Evolutionary conservation across 2,888 invertebrate genomes (phyloP), one percentile per base, ranked within the genome.

Genomic region (Leptopilina syphax): DNA sequence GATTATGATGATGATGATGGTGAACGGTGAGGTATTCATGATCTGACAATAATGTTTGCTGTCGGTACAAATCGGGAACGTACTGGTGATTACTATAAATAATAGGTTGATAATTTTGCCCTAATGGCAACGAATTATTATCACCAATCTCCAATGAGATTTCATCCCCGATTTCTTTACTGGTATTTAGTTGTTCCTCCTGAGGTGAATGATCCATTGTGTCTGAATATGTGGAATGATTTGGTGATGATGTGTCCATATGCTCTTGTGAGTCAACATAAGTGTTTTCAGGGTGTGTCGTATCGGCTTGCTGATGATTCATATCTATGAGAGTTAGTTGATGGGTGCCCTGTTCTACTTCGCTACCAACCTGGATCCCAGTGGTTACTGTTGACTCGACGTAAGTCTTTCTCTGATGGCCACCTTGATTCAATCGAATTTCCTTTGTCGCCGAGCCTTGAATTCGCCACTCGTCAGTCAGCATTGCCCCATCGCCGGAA

Each of bases 401-500:
- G 82, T 89, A 92, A 7, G 90, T 89, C 78, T 90, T 90, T 78
- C 89, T 89, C 76, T 90, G 89, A 47, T 88, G 84, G 10, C 85
- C 88, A 18, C 87, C 84, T 70, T 89, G 91, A 79, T 86, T 88
- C 67, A 90, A 85, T 13, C 89, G 87, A 81, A 89, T 86, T 79
- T 91, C 92, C 84, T 91, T 91, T 54, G 88, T 88, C 34, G 88
- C 85, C 70, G 87, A 85, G 80, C 89, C 88, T 82, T 88, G 90
- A 84, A 90, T 87, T 70, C 90, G 88, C 92, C 92, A 92, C 77
- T 92, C 92, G 50, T 91, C 90, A 24, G 84, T 85, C 60, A 87
- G 82, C 57, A 85, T 85, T 50, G 87, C 83, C 65, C 87, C 85
- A 34, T 94, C 94, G 7, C 94, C 94, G 1, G 94, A 94, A 88